These are phyloP conservation scores for Ptychoptera albimana DNA, from an alignment of 2,888 invertebrate genomes.

Conservation along the genomic window DNA sequence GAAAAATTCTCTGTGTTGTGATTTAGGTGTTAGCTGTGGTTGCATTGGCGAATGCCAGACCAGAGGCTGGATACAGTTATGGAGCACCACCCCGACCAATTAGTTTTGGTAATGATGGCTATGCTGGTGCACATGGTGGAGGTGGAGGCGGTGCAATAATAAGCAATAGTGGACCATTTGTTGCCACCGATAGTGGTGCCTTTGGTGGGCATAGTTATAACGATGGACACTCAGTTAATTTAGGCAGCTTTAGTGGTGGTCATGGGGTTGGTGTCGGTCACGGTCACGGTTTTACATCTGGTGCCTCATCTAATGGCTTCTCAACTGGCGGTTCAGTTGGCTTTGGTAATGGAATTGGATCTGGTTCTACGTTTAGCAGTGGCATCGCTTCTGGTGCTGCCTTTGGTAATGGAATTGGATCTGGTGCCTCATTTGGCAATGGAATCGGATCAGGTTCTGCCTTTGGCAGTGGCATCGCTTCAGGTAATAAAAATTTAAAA, in stretches of 20 bases:
- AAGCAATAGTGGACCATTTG: constrained; percentile 16
- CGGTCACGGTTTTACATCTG: constrained; percentile 1
- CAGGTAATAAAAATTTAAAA: too few relatives aligned
- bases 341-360: too few relatives aligned
- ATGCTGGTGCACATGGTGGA: constrained; percentile 14
- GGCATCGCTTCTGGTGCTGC: too few relatives aligned
- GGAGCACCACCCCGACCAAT: constrained; percentile 20
- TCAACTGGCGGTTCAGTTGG: not conserved
- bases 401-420: too few relatives aligned
- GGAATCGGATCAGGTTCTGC: too few relatives aligned
- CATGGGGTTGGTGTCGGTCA: constrained; percentile 4
- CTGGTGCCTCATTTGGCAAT: too few relatives aligned
- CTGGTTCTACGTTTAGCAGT: too few relatives aligned
- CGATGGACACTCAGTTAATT: too few relatives aligned
- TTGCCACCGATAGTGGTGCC: constrained; percentile 15
- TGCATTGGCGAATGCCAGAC: constrained; percentile 40
- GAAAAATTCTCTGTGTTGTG: too few relatives aligned
- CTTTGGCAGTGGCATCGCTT: too few relatives aligned
- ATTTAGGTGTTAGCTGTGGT: constrained; percentile 16
- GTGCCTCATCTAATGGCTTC: not conserved
- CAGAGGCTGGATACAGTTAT: constrained; percentile 46
- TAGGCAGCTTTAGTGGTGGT: too few relatives aligned
- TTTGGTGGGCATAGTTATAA: constrained; percentile 14
- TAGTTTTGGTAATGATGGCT: constrained; percentile 19
- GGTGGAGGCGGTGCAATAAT: constrained; percentile 14